phyloP scores from a whole-genome alignment of 2,888 invertebrate species.

The Diarsia brunnea region DNA sequence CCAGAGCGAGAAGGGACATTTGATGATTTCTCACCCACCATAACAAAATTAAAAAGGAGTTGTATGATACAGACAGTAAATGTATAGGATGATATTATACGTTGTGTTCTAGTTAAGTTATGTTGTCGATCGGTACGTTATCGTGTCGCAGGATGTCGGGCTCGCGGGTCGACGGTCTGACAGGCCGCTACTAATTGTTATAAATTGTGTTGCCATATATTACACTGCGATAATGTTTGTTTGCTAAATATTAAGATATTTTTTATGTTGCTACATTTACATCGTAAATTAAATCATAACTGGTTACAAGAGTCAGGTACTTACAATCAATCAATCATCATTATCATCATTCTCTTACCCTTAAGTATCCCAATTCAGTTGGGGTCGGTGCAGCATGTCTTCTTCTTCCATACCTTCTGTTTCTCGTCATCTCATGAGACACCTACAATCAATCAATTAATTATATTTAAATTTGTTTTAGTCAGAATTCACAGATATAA shows the following conservation, averaged over 20 bases:
- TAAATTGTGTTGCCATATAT: slow-evolving; percentile 73
- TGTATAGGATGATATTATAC: slow-evolving; percentile 38
- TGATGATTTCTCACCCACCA: too few relatives aligned
- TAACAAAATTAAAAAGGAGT: too few relatives aligned
- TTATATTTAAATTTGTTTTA: neutral
- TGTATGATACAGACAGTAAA: slow-evolving; percentile 7
- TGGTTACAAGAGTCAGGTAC: neutral
- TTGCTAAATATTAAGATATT: slow-evolving; percentile 24
- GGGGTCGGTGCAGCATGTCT: too few relatives aligned
- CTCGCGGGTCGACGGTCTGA: slow-evolving; percentile 85
- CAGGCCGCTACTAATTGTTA: slow-evolving; percentile 83
- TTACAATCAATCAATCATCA: neutral
- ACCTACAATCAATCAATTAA: neutral
- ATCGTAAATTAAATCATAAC: neutral
- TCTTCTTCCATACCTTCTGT: too few relatives aligned
- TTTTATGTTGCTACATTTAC: slow-evolving; percentile 11
- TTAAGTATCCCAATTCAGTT: too few relatives aligned
- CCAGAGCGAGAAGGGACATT: too few relatives aligned
- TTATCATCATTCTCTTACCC: too few relatives aligned
- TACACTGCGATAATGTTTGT: slow-evolving; percentile 53
- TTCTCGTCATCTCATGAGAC: too few relatives aligned
- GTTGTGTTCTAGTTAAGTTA: slow-evolving; percentile 73
- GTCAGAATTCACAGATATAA: neutral
- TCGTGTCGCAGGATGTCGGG: slow-evolving; percentile 84
- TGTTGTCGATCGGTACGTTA: slow-evolving; percentile 72